These are phyloP conservation scores for Acrocyrtus sp. DNA, from an alignment of 2,888 invertebrate species.

Conservation along the genomic window DNA sequence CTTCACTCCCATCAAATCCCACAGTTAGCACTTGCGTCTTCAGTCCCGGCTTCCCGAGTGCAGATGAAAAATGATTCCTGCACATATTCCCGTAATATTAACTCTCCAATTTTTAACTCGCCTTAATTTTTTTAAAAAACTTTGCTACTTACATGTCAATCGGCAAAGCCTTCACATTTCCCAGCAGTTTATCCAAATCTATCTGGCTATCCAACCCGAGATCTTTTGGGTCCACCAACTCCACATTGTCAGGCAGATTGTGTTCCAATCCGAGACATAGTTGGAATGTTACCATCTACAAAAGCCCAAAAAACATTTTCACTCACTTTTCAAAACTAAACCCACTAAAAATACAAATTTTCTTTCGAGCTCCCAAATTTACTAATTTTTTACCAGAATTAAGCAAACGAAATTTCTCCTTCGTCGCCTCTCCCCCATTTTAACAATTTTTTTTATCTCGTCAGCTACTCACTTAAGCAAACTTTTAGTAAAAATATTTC, in stretches of 20 bases:
- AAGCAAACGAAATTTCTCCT: no score
- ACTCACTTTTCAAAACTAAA: not conserved
- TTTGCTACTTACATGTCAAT: slow-evolving; percentile 21
- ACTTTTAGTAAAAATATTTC: no score
- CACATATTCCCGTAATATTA: not conserved
- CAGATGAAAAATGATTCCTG: slow-evolving; percentile 19
- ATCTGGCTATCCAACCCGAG: slow-evolving; percentile 37
- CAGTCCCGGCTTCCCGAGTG: slow-evolving; percentile 29
- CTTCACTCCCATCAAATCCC: slow-evolving; percentile 49
- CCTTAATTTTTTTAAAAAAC: not conserved
- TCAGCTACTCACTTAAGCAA: no score
- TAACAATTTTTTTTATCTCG: no score
- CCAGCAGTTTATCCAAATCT: slow-evolving; percentile 47
- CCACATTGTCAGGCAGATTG: slow-evolving; percentile 39
- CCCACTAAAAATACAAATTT: not conserved
- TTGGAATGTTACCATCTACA: not conserved
- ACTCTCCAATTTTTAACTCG: not conserved
- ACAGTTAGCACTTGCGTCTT: slow-evolving; percentile 50
- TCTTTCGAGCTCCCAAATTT: no score
- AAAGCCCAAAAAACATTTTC: not conserved
- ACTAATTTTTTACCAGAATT: no score
- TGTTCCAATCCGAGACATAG: slow-evolving; percentile 14
- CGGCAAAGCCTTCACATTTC: slow-evolving; percentile 45
- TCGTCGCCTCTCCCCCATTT: no score
- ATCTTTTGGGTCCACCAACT: slow-evolving; percentile 46